phyloP scores from a whole-genome alignment of 2,888 invertebrate genomes.

The Epinotia bilunana region DNA sequence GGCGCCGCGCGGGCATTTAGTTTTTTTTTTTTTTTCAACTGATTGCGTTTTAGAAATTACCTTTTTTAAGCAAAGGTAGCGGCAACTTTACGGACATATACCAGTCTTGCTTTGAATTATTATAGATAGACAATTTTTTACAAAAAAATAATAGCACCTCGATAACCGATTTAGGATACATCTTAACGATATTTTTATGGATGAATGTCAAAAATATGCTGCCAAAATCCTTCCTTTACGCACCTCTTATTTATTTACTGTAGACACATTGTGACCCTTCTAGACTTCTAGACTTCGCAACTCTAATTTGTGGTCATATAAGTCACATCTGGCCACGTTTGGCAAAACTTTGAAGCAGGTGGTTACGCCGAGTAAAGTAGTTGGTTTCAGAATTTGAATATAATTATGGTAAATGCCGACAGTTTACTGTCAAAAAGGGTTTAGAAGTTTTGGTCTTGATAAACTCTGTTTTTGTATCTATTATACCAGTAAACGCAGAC shows the following conservation, averaged over 20 bases:
- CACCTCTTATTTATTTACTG: background rate
- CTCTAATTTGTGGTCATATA: constrained; percentile 22
- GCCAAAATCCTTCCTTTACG: background rate
- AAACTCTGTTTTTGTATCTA: background rate
- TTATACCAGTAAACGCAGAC: too few species aligned
- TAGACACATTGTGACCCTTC: constrained; percentile 10
- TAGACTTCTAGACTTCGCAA: background rate
- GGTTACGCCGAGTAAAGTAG: constrained; percentile 1
- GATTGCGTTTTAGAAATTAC: too few species aligned
- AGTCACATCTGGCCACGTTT: constrained; percentile 4
- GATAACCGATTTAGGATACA: too few species aligned
- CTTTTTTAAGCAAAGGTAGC: too few species aligned
- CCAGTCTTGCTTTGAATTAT: too few species aligned
- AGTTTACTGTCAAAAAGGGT: constrained; percentile 5
- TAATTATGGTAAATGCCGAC: constrained; percentile 7
- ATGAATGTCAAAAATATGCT: too few species aligned
- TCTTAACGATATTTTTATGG: too few species aligned
- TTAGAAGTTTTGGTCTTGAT: background rate
- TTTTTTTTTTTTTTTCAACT: too few species aligned
- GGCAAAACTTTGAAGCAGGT: background rate
- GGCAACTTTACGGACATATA: too few species aligned
- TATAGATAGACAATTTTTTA: too few species aligned
- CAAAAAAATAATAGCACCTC: too few species aligned
- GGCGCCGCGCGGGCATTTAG: too few species aligned
- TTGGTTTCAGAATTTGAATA: background rate